Base-by-base conservation (phyloP, 1,140 invertebrate genomes). In the Melitaea cinxia region DNA sequence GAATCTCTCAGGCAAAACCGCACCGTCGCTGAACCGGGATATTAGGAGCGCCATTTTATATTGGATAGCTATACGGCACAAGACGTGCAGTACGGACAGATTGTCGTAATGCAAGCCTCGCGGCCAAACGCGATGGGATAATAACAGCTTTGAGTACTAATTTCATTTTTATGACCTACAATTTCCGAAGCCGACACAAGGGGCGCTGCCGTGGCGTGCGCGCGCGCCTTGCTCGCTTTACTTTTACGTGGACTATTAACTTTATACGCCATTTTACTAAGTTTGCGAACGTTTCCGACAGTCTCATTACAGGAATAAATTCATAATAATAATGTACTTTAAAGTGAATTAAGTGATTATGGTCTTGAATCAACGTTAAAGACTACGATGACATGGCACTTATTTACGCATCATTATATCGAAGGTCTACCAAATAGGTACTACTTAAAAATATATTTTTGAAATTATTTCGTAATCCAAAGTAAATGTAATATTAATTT, bases 111-210 rank as follows among this genome's bases (percentile, higher is more conserved):
- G 85, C 85, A 89, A 89, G 85, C 78, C 88, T 84, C 80, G 82
- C 82, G 85, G 91, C 85, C 85, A 88, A 89, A 88, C 83, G 85
- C 91, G 89, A 91, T 89, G 91, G 89, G 89, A 92, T 92, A 92
- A 92, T 92, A 92, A 92, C 89, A 92, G 80, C 88, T 91, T 92
- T 91, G 88, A 83, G 85, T 89, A 92, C 89, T 92, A 92, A 91
- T 92, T 92, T 92, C 89, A 90, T 91, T 91, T 91, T 91, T 91
- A 91, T 91, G 91, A 91, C 88, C 88, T 88, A 88, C 88, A 89
- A 91, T 91, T 91, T 91, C 72, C 80, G 86, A 91, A 83, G 88
- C 88, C 88, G 86, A 91, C 88, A 91, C 84, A 88, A 87, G 86
- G 77, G 85, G 86, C 86, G 85, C 86, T 89, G 88, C 88, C 66